Conservation (phyloP, 2,113 vertebrate genomes). For the Verasper variegatus region DNA sequence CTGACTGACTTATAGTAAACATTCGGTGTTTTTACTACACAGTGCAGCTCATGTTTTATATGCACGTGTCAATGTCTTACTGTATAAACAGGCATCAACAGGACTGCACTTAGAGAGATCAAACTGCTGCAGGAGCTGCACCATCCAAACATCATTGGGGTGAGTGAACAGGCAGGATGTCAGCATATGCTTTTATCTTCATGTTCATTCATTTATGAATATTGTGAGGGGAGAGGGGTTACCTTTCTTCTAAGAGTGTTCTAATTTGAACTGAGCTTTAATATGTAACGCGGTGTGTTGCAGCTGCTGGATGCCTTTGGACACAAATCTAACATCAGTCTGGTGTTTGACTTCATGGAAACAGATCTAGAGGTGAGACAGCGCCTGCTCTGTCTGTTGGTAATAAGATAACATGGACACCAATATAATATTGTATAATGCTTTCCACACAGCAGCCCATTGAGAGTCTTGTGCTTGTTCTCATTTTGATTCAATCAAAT, state of each 20-base stretch:
- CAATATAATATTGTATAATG: neutral
- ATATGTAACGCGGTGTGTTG: slow-evolving; percentile 7
- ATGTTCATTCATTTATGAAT: neutral
- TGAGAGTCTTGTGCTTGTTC: neutral
- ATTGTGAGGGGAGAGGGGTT: neutral
- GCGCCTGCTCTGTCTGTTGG: neutral
- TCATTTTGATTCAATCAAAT: neutral
- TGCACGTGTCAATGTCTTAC: neutral
- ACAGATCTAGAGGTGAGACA: slow-evolving; percentile 94
- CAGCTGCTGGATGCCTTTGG: slow-evolving; percentile 98
- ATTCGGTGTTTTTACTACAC: neutral
- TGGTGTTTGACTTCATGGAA: slow-evolving; percentile 99
- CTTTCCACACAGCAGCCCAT: neutral
- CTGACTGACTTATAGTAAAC: neutral
- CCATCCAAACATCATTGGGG: slow-evolving; percentile 98
- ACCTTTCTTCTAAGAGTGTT: neutral
- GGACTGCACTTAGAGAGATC: slow-evolving; percentile 96
- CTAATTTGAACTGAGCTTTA: neutral
- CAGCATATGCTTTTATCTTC: neutral
- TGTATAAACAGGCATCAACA: slow-evolving; percentile 89
- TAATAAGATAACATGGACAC: neutral
- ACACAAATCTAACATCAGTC: slow-evolving; percentile 98
- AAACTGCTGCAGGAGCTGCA: slow-evolving; percentile 96
- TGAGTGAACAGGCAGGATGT: slow-evolving; percentile 73
- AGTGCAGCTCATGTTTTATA: neutral